Conservation (phyloP, 2,797 vertebrate genomes). For the Ispidina lecontei region DNA sequence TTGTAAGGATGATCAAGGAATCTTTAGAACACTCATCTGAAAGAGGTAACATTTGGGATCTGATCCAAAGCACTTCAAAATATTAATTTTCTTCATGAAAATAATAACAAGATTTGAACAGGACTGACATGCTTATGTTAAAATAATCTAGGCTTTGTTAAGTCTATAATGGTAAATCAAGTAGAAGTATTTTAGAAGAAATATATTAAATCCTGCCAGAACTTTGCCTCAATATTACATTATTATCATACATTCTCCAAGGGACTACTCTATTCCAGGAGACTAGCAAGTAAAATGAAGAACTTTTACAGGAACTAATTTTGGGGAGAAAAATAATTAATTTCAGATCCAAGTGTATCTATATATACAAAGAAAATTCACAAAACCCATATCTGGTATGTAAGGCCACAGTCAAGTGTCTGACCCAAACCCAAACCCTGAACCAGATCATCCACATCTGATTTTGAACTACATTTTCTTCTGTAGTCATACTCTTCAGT, state of each 20-base stretch:
- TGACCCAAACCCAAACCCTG: background rate
- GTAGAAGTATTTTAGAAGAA: conserved; percentile 1
- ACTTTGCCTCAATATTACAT: background rate
- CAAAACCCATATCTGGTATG: background rate
- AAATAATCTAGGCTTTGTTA: conserved; percentile 27
- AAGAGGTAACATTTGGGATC: conserved; percentile 6
- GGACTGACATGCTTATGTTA: background rate
- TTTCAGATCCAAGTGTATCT: background rate
- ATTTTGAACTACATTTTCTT: background rate
- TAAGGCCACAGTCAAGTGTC: background rate
- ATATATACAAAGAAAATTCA: background rate
- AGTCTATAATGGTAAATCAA: background rate
- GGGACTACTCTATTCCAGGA: background rate
- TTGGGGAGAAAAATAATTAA: background rate
- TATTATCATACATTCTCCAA: background rate
- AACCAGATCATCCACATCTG: background rate
- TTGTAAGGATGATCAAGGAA: conserved; percentile 22
- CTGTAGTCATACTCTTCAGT: background rate
- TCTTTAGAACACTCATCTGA: conserved; percentile 24
- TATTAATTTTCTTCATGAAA: conserved; percentile 40
- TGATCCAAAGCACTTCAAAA: conserved; percentile 42
- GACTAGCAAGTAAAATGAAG: background rate
- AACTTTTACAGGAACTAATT: background rate
- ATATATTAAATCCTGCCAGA: conserved; percentile 26
- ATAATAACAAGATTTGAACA: conserved; percentile 28